phyloP scores from a whole-genome alignment of 2,797 vertebrate genomes.

The Protosalanx chinensis region DNA sequence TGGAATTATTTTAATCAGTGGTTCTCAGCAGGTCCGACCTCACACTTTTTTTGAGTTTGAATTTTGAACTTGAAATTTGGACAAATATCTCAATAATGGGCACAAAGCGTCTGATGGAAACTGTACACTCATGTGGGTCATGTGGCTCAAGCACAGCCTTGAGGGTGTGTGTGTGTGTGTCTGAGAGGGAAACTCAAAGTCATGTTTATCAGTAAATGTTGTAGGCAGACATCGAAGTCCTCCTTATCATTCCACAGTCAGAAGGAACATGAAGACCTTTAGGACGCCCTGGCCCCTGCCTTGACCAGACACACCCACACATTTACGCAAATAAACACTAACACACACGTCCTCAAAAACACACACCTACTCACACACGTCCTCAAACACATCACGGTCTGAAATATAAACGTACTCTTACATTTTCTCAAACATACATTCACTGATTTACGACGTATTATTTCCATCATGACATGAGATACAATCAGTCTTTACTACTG shows the following conservation, averaged over 20 bases:
- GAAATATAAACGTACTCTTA: neutral
- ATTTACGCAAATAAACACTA: constrained; percentile 20
- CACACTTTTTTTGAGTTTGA: too few relatives aligned
- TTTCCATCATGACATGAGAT: too few relatives aligned
- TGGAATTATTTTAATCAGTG: too few relatives aligned
- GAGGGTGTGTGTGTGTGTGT: constrained; percentile 29
- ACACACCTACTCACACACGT: neutral
- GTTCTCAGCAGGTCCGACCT: too few relatives aligned
- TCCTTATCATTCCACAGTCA: constrained; percentile 71
- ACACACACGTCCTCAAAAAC: constrained; percentile 15
- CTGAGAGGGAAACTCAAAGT: constrained; percentile 23
- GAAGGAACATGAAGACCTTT: constrained; percentile 35
- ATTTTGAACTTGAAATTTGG: too few relatives aligned
- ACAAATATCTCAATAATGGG: constrained; percentile 16
- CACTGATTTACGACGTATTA: neutral
- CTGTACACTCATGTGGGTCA: constrained; percentile 19
- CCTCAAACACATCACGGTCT: neutral
- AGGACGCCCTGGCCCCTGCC: constrained; percentile 41
- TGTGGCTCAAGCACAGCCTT: neutral
- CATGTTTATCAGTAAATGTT: constrained; percentile 60
- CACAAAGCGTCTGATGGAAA: constrained; percentile 42
- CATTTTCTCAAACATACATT: neutral
- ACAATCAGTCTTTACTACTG: too few relatives aligned
- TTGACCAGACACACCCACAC: constrained; percentile 55
- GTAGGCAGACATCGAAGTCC: constrained; percentile 25